Base-by-base conservation (phyloP, 2,797 vertebrate genomes). In the Sebastes ruberrimus region DNA sequence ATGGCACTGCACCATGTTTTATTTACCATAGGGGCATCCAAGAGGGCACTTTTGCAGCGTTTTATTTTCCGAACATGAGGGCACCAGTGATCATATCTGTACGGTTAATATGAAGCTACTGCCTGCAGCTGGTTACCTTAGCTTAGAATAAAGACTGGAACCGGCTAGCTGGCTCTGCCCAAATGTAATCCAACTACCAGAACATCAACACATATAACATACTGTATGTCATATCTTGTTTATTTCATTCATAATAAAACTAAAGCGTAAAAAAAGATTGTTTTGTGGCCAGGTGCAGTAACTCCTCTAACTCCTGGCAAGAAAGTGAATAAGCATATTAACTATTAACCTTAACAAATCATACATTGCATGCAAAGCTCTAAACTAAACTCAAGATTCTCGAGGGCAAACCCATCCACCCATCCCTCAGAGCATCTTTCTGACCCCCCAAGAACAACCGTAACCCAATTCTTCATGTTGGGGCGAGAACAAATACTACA, bases 391-490 rank as follows among this genome's bases (percentile, higher is more conserved):
- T 30, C 20, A 5, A 1, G 23, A 57, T 63, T 76, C 4, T 59
- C 20, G 18, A 23, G 27, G 30, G 46, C 49, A 74, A 76, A 72
- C 56, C 22, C 32, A 70, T 77, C 20, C 55, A 72, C 56, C 22
- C 32, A 70, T 77, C 16, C 33, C 53, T 70, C 60, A 33, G 13
- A 67, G 22, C 56, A 22, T 84, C 82, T 70, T 32, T 65, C 8
- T 78, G 55, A 81, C 35, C 38, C 77, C 79, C 55, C 8, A 38
- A 71, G 46, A 78, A 59, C 30, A 59, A 59, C 32, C 22, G 4
- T 33, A 53, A 14, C n/a, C 20, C n/a, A 28, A 81, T 88, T 83
- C 33, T 72, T 89, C 84, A 84, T 82, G 84, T 89, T 80, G 61
- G 59, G 38, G 30, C 23, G 1, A 62, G 22, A 83, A 83, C 78